These are phyloP conservation scores for Apis cerana DNA, from an alignment of 1,140 invertebrate genomes.

Conservation along the genomic window DNA sequence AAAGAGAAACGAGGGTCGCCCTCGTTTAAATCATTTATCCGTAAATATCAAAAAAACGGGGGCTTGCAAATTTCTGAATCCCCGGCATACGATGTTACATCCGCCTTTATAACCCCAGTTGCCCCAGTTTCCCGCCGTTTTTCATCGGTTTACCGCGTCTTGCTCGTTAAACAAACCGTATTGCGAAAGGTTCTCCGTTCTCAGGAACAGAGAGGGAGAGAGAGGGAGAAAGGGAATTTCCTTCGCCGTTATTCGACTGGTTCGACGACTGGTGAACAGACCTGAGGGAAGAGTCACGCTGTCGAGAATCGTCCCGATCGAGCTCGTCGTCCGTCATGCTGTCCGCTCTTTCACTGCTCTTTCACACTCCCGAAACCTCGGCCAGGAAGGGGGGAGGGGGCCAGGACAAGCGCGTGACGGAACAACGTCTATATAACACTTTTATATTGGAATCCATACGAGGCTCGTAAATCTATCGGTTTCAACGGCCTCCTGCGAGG, in stretches of 20 bases:
- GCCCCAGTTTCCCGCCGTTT: not conserved
- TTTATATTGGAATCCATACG: constrained; percentile 70
- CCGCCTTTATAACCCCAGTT: not conserved
- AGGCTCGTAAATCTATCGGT: constrained; percentile 71
- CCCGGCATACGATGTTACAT: not conserved
- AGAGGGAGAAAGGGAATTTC: fast-evolving
- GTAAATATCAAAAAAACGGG: not conserved
- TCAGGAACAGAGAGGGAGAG: not conserved
- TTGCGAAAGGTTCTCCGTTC: not conserved
- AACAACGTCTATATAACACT: constrained; percentile 64
- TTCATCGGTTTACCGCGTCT: not conserved
- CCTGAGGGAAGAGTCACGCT: too few relatives aligned
- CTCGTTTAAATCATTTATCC: constrained; percentile 18
- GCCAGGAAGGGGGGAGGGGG: too few relatives aligned
- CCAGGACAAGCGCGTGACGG: constrained; percentile 47
- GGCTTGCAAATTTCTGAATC: not conserved
- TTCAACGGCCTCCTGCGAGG: constrained; percentile 24
- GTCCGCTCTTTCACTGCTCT: constrained; percentile 49
- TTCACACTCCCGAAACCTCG: too few relatives aligned
- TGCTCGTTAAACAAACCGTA: not conserved
- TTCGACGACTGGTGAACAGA: too few relatives aligned
- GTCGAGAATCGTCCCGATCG: too few relatives aligned
- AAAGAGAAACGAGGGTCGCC: not conserved
- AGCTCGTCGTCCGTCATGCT: constrained; percentile 57
- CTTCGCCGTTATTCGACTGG: too few relatives aligned